Evolutionary conservation across 2,888 invertebrate species (phyloP), one percentile per base, ranked within the genome.

Genomic region (Orchesellides sinensis): DNA sequence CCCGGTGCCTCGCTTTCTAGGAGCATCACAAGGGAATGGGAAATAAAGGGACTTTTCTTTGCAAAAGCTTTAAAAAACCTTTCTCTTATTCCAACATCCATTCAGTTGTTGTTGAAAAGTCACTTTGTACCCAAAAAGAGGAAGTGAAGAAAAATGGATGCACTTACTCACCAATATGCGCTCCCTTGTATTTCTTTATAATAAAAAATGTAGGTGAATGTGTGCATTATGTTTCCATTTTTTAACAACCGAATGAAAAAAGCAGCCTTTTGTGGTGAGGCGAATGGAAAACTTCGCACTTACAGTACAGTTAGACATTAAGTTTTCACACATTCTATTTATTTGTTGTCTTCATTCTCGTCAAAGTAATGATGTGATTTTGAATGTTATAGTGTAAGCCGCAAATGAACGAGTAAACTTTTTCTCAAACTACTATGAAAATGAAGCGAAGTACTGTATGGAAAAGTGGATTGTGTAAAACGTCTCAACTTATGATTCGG

Each of bases 51-150:
- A 73, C 54, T 52, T 68, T 72, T 59, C 47, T 70, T 72, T 21
- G 63, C 73, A 73, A 73, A n/a, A 73, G 75, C 75, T 75, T 75
- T 59, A 65, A 75, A 75, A 75, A 75, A 66, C 65, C 69, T 52
- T 54, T 27, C 68, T 65, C 49, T 29, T 45, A 12, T 29, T 63
- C 23, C 73, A 70, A 35, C 47, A 52, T 61, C 66, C 59, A 68
- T 68, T 77, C 52, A 27, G 21, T 49, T 77, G 66, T 32, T 56
- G 56, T 56, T 68, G 66, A 56, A 75, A 75, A 54, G 17, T 32
- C 68, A 73, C 52, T 73, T 69, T 32, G 35, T 70, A 49, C 2
- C 29, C 47, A 59, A 35, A 29, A 23, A 19, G 23, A 63, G 63
- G 73, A 74, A 66, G 75, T 75, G 66, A 77, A 49, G 75, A 61